Base-by-base conservation (phyloP, 23 tunicate species). In the Clavelina lepadiformis region DNA sequence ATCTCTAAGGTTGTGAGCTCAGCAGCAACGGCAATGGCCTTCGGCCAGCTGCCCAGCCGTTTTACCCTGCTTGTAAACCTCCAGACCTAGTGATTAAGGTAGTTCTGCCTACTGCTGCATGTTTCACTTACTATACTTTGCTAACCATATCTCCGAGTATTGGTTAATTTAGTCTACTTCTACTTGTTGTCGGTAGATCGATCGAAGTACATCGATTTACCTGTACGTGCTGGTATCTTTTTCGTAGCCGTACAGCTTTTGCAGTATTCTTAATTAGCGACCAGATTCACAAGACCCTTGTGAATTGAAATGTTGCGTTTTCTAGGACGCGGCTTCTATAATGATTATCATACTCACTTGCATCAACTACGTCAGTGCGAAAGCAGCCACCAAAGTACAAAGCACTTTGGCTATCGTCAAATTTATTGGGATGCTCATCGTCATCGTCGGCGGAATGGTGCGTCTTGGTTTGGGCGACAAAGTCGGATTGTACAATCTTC, bases 381-480 rank as follows among this genome's bases (percentile, higher is more conserved):
- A 77, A 26, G 77, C 65, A 6, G 56, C 94, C 2, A 38, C 66
- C 31, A 69, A 77, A 41, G 31, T 85, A 20, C 68, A 58, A 33
- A 58, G 60, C 22, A 27, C 63, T 18, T 69, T 85, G 41, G 61
- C 94, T 1, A 25, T 62, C 6, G 79, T 79, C 11, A 85, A 85
- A 70, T 71, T 85, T 47, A 36, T 77, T 24, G 83, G 68, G 20
- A 85, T 85, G 94, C 58, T 61, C 3, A 61, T 85, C 66, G 71
- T 85, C 46, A 77, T 85, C 19, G 41, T 85, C 22, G 83, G 83
- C 1, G 94, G 94, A 0, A 33, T 85, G 31, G 77, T 69, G 3
- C 68, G 72, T 0, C 51, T 85, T 15, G 64, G 53, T 18, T 51
- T 53, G 33, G 83, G 84, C 30, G 78, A 77, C 33, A 37, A 27